Evolutionary conservation across 2,797 vertebrate genomes (phyloP).

Genomic region (Pristis pectinata): DNA sequence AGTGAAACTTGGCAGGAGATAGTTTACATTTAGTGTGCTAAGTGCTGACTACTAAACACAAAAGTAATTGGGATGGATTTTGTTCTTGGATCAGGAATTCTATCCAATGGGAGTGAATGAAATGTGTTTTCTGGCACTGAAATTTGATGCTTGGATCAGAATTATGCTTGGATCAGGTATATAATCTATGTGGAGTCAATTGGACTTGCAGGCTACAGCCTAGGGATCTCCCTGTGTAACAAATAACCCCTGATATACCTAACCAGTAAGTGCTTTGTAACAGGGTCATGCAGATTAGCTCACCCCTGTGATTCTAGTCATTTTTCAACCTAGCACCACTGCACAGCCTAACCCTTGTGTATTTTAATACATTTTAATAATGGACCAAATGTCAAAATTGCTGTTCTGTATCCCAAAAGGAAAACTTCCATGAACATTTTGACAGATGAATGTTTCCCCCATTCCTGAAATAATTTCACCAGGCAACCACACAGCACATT

Average conservation of each 20-base stretch:
- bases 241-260: background rate
- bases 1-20: background rate
- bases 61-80: background rate
- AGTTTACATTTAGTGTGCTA: background rate
- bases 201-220: slow-evolving; percentile 8
- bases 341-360: background rate
- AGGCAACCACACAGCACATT: background rate
- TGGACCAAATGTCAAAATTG: slow-evolving; percentile 30
- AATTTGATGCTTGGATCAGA: slow-evolving; percentile 25
- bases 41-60: slow-evolving; percentile 2
- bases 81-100: slow-evolving; percentile 16
- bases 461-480: slow-evolving; percentile 21
- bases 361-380: slow-evolving; percentile 26
- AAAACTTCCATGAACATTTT: background rate
- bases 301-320: slow-evolving; percentile 14
- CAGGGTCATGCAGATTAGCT: background rate
- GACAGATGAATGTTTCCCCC: slow-evolving; percentile 9
- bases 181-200: slow-evolving; percentile 26
- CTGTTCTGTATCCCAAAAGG: slow-evolving; percentile 14
- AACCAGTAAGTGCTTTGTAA: background rate
- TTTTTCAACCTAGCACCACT: background rate
- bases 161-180: slow-evolving; percentile 28
- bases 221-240: slow-evolving; percentile 1
- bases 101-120: slow-evolving; percentile 16
- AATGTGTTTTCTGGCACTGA: background rate